phyloP scores from a whole-genome alignment of 2,888 invertebrate genomes.

The Stratiomys singularior region DNA sequence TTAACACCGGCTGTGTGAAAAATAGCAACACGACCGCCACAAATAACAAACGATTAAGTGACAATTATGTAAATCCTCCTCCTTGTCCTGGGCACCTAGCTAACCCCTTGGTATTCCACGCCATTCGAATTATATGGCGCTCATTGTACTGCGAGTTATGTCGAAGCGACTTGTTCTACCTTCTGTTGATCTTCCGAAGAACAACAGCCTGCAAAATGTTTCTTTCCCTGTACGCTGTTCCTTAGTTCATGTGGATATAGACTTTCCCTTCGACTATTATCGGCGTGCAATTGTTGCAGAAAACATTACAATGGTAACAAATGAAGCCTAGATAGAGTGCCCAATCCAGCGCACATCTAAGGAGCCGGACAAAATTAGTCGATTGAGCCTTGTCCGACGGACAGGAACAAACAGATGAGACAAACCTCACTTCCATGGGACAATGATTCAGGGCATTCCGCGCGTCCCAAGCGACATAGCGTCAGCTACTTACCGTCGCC shows the following conservation, averaged over 20 bases:
- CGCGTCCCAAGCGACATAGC: constrained; percentile 32
- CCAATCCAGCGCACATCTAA: constrained; percentile 48
- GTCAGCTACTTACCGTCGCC: constrained; percentile 43
- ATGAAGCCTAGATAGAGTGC: constrained; percentile 45
- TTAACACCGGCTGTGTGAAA: constrained; percentile 52
- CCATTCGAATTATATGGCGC: constrained; percentile 30
- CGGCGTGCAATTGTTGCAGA: constrained; percentile 39
- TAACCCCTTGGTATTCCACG: constrained; percentile 27
- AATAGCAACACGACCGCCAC: constrained; percentile 52
- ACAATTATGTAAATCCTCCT: constrained; percentile 52
- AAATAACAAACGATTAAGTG: constrained; percentile 53
- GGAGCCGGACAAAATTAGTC: constrained; percentile 55
- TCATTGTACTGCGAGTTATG: constrained; percentile 24
- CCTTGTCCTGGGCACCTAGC: constrained; percentile 42
- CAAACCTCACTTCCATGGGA: constrained; percentile 56
- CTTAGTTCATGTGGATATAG: constrained; percentile 21
- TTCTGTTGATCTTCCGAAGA: constrained; percentile 38
- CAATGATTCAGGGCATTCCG: constrained; percentile 46
- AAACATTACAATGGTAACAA: constrained; percentile 41
- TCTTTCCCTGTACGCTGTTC: background rate
- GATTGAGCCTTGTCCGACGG: constrained; percentile 62
- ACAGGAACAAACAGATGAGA: constrained; percentile 65
- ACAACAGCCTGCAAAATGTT: constrained; percentile 37
- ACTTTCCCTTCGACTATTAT: constrained; percentile 38
- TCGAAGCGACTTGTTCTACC: constrained; percentile 37